phyloP scores from a whole-genome alignment of 2,797 vertebrate genomes.

The Falco columbarius region DNA sequence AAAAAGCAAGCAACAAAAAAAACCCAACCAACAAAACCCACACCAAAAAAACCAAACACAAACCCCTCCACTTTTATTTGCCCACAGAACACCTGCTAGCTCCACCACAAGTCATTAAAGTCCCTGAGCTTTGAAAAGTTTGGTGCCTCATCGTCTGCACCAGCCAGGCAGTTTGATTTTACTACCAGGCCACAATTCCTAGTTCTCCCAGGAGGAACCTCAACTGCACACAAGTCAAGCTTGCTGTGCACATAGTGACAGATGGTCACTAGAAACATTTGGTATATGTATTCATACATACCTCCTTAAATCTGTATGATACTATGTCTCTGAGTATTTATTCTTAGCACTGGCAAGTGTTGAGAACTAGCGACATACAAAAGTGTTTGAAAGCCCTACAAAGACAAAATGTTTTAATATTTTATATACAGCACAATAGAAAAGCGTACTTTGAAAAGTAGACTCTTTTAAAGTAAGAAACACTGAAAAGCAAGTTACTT shows the following conservation, averaged over 20 bases:
- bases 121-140: neutral
- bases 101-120: neutral
- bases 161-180: neutral
- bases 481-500: neutral
- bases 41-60: neutral
- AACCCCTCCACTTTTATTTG: neutral
- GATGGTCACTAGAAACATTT: neutral
- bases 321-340: neutral
- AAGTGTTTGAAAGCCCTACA: neutral
- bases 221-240: neutral
- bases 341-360: neutral
- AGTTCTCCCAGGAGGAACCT: neutral
- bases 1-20: neutral
- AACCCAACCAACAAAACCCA: too few species aligned
- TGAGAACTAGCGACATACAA: neutral
- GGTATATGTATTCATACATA: neutral
- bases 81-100: neutral
- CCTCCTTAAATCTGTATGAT: neutral
- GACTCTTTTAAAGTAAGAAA: neutral
- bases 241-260: neutral
- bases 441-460: neutral
- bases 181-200: neutral
- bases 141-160: neutral
- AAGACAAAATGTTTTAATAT: neutral
- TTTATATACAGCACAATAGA: neutral